Conservation (phyloP, 2,888 invertebrate species). For the Gari tellinella region DNA sequence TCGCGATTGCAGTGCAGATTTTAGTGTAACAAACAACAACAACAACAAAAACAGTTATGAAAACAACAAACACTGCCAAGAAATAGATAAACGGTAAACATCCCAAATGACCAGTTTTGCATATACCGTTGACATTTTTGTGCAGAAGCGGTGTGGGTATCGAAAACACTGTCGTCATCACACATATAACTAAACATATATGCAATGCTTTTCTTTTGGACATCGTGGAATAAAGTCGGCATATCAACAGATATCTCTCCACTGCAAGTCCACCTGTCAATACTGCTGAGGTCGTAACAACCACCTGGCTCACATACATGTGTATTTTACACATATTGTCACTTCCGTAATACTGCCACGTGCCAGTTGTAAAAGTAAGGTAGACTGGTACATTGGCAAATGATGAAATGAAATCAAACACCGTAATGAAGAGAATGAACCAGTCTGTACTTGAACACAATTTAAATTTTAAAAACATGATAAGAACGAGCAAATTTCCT, state of each 20-base stretch:
- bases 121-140: conserved; percentile 18
- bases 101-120: conserved; percentile 9
- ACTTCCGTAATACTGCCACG: conserved; percentile 42
- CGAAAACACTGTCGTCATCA: conserved; percentile 26
- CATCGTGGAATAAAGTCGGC: conserved; percentile 2
- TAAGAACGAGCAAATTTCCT: conserved; percentile 38
- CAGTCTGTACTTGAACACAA: conserved; percentile 46
- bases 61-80: conserved; percentile 27
- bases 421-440: conserved; percentile 46
- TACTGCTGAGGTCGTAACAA: conserved; percentile 41
- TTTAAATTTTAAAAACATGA: conserved; percentile 24
- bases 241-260: conserved; percentile 44
- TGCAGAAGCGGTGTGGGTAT: conserved; percentile 39
- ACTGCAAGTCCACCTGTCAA: conserved; percentile 43
- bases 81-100: conserved; percentile 21
- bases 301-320: conserved; percentile 46
- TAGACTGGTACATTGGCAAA: conserved; percentile 49
- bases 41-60: conserved; percentile 10
- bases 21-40: conserved; percentile 25
- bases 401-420: conserved; percentile 43
- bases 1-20: conserved; percentile 12
- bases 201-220: conserved; percentile 13
- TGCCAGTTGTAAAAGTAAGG: conserved; percentile 36
- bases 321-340: conserved; percentile 43
- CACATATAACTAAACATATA: conserved; percentile 22